Conservation (phyloP, 2,797 vertebrate genomes). For the Amazona ochrocephala region DNA sequence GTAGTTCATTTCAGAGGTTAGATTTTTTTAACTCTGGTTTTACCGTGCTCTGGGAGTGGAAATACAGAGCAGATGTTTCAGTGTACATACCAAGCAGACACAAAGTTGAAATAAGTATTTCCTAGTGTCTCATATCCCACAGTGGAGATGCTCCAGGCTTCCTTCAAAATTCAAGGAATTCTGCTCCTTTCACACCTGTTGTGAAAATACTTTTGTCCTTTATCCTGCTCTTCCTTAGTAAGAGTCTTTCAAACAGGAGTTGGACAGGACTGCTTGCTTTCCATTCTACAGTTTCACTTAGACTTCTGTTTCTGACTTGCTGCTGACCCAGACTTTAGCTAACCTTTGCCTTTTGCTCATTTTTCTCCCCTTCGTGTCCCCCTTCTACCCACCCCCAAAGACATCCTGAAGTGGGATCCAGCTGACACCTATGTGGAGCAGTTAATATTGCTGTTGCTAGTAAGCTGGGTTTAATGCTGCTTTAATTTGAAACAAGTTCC, state of each 20-base stretch:
- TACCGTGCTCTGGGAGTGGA: not conserved
- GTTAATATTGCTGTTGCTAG: not conserved
- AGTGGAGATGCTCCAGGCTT: not conserved
- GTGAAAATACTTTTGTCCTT: not conserved
- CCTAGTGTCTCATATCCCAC: not conserved
- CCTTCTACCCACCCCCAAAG: not conserved
- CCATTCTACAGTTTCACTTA: not conserved
- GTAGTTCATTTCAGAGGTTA: not conserved
- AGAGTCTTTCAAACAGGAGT: not conserved
- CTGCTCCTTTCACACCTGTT: not conserved
- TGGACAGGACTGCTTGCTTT: not conserved
- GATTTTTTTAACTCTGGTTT: not conserved
- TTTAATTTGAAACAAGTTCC: not conserved
- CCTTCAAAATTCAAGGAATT: not conserved
- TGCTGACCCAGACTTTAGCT: not conserved
- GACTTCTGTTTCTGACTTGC: not conserved
- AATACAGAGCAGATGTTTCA: not conserved
- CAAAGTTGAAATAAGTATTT: not conserved
- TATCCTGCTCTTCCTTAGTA: not conserved
- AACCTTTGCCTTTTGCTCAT: not conserved
- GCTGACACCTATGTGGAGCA: fast-evolving
- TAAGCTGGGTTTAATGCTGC: not conserved
- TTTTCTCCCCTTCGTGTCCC: not conserved
- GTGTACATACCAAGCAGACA: not conserved
- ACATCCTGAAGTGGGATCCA: not conserved